Evolutionary conservation across 2,113 vertebrate species (phyloP).

Genomic region (Trinectes maculatus): DNA sequence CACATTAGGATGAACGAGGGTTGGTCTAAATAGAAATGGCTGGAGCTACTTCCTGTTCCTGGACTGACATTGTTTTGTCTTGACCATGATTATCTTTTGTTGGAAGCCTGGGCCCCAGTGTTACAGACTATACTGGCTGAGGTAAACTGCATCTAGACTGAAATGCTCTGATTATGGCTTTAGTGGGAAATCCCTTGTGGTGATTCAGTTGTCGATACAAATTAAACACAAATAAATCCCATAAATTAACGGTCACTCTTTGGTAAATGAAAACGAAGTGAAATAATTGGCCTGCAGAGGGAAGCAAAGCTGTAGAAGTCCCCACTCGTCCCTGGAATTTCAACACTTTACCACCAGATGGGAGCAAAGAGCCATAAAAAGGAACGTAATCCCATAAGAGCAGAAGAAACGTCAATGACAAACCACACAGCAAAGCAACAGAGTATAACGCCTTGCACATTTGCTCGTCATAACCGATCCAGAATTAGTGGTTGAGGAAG

Average conservation of each 20-base stretch:
- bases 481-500: background rate
- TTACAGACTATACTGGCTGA: conserved; percentile 53
- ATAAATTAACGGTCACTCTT: conserved; percentile 44
- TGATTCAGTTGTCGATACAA: conserved; percentile 18
- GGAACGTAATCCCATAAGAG: conserved; percentile 23
- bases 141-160: conserved; percentile 59
- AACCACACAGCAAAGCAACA: conserved; percentile 48
- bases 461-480: conserved; percentile 13
- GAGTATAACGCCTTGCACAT: conserved; percentile 27
- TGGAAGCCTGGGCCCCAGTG: conserved; percentile 1
- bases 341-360: conserved; percentile 61
- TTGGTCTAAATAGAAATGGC: conserved; percentile 54
- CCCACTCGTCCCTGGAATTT: background rate
- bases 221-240: conserved; percentile 8
- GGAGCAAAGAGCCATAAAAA: conserved; percentile 53
- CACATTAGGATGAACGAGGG: conserved; percentile 73
- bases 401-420: conserved; percentile 23
- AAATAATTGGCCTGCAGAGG: conserved; percentile 42
- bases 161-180: conserved; percentile 60
- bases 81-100: conserved; percentile 1
- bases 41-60: conserved; percentile 31
- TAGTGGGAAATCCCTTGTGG: conserved; percentile 25
- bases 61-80: conserved; percentile 4
- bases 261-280: conserved; percentile 48
- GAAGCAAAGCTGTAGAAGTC: background rate